These are phyloP conservation scores for Gambelia wislizenii DNA, from an alignment of 2,797 vertebrate genomes.

Conservation along the genomic window DNA sequence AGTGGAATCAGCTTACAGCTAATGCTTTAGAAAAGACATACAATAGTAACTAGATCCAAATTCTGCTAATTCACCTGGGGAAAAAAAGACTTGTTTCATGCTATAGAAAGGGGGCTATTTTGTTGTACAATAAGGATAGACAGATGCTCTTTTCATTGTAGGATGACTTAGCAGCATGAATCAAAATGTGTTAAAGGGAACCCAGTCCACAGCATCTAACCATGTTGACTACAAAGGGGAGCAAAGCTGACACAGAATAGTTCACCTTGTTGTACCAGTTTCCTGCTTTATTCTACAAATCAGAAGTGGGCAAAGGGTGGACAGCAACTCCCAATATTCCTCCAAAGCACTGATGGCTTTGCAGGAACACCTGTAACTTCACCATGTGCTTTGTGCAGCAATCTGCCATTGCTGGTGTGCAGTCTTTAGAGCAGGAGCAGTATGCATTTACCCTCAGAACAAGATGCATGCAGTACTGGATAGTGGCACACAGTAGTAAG, in stretches of 20 bases:
- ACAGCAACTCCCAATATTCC: too few species aligned
- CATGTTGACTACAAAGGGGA: neutral
- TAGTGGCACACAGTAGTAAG: neutral
- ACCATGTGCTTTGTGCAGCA: neutral
- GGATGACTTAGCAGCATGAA: neutral
- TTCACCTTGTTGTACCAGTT: neutral
- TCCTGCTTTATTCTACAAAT: neutral
- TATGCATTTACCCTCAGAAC: neutral
- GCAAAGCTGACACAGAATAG: neutral
- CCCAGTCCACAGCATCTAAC: neutral
- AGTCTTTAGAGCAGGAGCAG: neutral
- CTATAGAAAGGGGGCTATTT: neutral
- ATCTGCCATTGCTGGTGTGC: neutral
- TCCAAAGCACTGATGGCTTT: neutral
- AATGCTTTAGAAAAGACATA: neutral
- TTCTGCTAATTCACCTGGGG: neutral
- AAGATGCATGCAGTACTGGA: neutral
- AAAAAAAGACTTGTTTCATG: constrained; percentile 3
- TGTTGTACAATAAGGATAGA: neutral
- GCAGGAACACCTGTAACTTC: neutral
- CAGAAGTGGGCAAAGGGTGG: neutral
- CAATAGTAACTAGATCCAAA: neutral
- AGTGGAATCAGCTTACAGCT: neutral
- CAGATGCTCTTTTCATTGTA: constrained; percentile 1
- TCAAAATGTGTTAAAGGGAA: neutral